Conservation (phyloP, 2,888 invertebrate genomes). For the Acrobasis repandana region DNA sequence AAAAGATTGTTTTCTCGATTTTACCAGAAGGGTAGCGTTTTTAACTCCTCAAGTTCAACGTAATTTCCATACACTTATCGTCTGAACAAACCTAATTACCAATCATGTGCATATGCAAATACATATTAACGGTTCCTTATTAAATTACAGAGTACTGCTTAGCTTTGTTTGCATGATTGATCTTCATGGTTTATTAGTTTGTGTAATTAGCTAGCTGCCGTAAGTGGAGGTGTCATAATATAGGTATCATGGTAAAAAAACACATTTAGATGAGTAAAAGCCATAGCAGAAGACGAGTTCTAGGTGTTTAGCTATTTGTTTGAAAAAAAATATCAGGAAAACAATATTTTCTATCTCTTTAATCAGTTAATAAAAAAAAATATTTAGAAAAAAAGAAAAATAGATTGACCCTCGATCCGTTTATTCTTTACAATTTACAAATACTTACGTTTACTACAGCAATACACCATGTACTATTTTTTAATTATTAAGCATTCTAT, state of each 20-base stretch:
- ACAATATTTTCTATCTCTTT: no score
- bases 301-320: no score
- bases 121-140: slow-evolving; percentile 10
- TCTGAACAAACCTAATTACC: slow-evolving; percentile 4
- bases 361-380: no score
- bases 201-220: slow-evolving; percentile 1
- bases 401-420: not conserved
- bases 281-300: no score
- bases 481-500: slow-evolving; percentile 1
- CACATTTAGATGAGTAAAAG: no score
- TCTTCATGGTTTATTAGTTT: slow-evolving; percentile 18
- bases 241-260: not conserved
- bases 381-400: not conserved
- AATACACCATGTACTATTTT: not conserved
- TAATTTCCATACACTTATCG: slow-evolving; percentile 8
- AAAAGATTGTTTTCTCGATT: no score
- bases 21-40: not conserved
- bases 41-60: not conserved
- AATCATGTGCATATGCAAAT: slow-evolving; percentile 16
- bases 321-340: no score
- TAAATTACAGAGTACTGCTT: slow-evolving; percentile 13
- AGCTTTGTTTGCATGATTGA: slow-evolving; percentile 17
- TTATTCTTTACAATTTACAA: not conserved
- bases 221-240: not conserved
- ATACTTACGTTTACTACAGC: not conserved